A percentile compares a stretch with the other conserved stretches of the same genome.
phyloP scores from a whole-genome alignment of 2,113 vertebrate genomes.

The Tachysurus vachellii region DNA sequence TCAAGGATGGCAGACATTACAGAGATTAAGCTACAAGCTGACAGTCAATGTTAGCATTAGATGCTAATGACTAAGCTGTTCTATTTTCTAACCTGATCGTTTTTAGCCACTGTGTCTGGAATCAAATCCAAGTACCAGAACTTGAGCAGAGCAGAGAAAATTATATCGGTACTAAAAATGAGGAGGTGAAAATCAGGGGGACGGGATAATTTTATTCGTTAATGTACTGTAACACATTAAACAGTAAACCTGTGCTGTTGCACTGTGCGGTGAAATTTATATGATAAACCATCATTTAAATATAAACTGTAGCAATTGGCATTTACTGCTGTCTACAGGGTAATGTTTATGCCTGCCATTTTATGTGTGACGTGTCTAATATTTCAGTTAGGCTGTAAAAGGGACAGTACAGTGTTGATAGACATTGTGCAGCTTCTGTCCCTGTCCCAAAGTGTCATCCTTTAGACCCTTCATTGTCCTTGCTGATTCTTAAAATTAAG shows the following conservation, averaged over 20 bases:
- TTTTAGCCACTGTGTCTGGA: not conserved
- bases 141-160: not conserved
- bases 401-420: not conserved
- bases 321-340: not conserved
- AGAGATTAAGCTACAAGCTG: constrained; percentile 34
- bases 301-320: not conserved
- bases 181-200: not conserved
- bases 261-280: not conserved
- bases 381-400: not conserved
- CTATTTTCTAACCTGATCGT: constrained; percentile 11
- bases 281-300: not conserved
- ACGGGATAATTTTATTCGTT: not conserved
- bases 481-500: constrained; percentile 61
- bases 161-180: not conserved
- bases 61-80: constrained; percentile 10
- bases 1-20: constrained; percentile 45
- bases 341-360: not conserved
- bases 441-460: constrained; percentile 64
- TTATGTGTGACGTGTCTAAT: not conserved
- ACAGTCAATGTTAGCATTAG: constrained; percentile 27
- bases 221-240: not conserved
- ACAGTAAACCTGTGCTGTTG: not conserved
- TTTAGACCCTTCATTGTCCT: constrained; percentile 62
- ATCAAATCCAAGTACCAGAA: not conserved
- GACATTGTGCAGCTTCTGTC: constrained; percentile 39